These are phyloP conservation scores for Knipowitschia caucasica DNA, from an alignment of 2,797 vertebrate species.

Conservation along the genomic window DNA sequence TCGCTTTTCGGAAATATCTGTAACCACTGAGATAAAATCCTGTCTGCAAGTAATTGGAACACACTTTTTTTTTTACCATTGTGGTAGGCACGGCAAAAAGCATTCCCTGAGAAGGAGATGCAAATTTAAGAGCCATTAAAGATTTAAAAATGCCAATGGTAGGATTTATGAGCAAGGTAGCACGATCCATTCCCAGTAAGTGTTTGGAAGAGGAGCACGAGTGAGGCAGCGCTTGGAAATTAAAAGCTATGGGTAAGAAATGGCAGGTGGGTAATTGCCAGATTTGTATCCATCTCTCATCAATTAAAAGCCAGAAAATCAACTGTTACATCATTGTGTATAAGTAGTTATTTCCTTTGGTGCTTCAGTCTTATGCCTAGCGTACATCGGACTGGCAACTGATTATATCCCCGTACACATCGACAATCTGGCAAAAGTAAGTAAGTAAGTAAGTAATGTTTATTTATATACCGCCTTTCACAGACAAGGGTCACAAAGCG, in stretches of 20 bases:
- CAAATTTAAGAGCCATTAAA: constrained; percentile 72
- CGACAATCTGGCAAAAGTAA: no score
- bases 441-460: no score
- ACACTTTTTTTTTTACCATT: constrained; percentile 47
- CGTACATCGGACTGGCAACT: no score
- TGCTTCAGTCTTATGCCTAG: no score
- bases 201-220: constrained; percentile 22
- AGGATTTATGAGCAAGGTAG: constrained; percentile 53
- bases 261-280: constrained; percentile 24
- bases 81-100: constrained; percentile 29
- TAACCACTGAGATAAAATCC: constrained; percentile 34
- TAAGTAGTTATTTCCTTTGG: no score
- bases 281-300: constrained; percentile 7
- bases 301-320: no score
- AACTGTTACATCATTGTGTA: no score
- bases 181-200: constrained; percentile 25
- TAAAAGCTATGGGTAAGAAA: constrained; percentile 15
- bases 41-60: constrained; percentile 50
- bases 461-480: no score
- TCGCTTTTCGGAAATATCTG: constrained; percentile 33
- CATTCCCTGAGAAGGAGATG: constrained; percentile 52
- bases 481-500: no score
- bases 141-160: constrained; percentile 73
- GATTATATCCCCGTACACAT: no score
- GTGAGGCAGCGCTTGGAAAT: constrained; percentile 14